These are phyloP conservation scores for Rhagophthalmus giganteus DNA, from an alignment of 2,888 invertebrate species.

Conservation along the genomic window DNA sequence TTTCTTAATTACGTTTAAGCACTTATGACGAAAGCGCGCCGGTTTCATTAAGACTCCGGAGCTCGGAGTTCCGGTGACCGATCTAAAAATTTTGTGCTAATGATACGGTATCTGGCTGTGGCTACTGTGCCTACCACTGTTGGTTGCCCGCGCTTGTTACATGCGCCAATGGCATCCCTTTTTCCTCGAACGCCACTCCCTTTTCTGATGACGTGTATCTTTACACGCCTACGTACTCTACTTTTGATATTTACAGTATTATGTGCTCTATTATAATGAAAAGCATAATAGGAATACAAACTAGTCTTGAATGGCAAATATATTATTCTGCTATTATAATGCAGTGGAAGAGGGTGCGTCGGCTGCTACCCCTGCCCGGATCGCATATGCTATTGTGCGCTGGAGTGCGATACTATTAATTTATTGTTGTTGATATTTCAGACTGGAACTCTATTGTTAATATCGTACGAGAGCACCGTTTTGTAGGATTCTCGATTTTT, in stretches of 20 bases:
- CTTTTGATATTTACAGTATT: constrained; percentile 51
- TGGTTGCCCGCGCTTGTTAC: constrained; percentile 51
- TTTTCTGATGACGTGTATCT: constrained; percentile 34
- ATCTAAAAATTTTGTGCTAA: constrained; percentile 31
- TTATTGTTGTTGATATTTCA: constrained; percentile 27
- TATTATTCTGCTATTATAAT: constrained; percentile 49
- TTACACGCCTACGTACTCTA: constrained; percentile 23
- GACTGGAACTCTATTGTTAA: constrained; percentile 19
- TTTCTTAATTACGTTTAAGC: constrained; percentile 2
- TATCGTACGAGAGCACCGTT: not conserved
- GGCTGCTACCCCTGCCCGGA: constrained; percentile 20
- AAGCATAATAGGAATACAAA: constrained; percentile 54
- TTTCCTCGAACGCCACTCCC: constrained; percentile 35
- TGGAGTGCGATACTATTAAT: constrained; percentile 29
- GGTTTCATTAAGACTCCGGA: constrained; percentile 17
- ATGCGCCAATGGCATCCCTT: constrained; percentile 45
- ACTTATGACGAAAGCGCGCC: constrained; percentile 4
- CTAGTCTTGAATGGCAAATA: constrained; percentile 54
- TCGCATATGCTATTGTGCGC: constrained; percentile 24
- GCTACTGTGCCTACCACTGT: constrained; percentile 47
- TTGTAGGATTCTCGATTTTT: constrained; percentile 1
- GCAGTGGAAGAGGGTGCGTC: constrained; percentile 26
- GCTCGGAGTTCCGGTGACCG: constrained; percentile 31
- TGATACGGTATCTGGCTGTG: constrained; percentile 34
- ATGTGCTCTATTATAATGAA: constrained; percentile 49